Evolutionary conservation across 2,113 vertebrate genomes (phyloP), one percentile per base, ranked within the genome.

Genomic region (Solenodon paradoxus): DNA sequence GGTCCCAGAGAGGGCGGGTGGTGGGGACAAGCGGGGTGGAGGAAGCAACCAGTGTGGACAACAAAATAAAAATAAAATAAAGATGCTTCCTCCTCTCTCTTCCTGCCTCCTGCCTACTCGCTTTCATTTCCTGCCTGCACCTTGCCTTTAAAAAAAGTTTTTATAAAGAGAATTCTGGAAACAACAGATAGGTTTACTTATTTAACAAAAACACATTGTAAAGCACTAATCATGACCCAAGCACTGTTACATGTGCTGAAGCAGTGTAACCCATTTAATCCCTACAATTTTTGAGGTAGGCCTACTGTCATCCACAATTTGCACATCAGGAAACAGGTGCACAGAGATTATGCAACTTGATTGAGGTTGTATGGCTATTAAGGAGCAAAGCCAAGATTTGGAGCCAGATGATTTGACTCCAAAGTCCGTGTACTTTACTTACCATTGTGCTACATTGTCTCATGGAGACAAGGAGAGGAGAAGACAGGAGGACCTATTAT

Each of bases 311-410:
- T n/a, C 30, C 7, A 51, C 7, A 72, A 47, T 53, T 92, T 75
- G 75, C 55, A 59, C 24, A 75, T 4, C 45, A 96, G 40, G 79
- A 91, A 93, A 94, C 35, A 90, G 47, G 64, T 13, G 92, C 28
- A 79, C 26, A 47, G 64, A 97, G 80, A 84, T 87, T 83, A 78
- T 40, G 68, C 53, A 89, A 82, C n/a, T 68, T 90, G 32, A 47
- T 13, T 51, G 51, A 84, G 32, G 69, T 16, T 82, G 19, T 88
- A 59, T 12, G 45, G 30, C 38, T 79, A 20, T 85, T 85, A 94
- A 86, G 45, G 51, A 91, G 35, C 24, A 95, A 95, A 68, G 63
- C 61, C 38, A 85, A 96, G 82, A 95, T 69, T 85, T 83, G 88
- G 38, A 93, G 15, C n/a, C 42, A 88, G 49, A 55, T 26, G 2